A percentile compares a stretch with the other conserved stretches of the same genome.
These are phyloP conservation scores for Kryptolebias marmoratus DNA, from an alignment of 2,113 vertebrate genomes.

Conservation along the genomic window DNA sequence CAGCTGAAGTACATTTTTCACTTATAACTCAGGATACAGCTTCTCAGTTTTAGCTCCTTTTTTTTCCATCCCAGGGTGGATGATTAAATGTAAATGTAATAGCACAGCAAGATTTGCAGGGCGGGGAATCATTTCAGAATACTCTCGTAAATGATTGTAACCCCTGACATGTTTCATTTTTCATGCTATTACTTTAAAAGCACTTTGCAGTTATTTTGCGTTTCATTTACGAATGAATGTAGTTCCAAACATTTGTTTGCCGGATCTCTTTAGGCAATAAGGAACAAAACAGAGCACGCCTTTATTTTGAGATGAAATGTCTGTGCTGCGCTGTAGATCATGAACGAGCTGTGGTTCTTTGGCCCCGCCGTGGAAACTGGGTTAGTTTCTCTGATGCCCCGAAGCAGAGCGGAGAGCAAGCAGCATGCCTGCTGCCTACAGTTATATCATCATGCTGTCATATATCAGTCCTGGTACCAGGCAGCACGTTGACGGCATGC, in stretches of 20 bases:
- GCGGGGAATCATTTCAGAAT: constrained; percentile 28
- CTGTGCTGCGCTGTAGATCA: constrained; percentile 35
- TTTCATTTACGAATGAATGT: constrained; percentile 26
- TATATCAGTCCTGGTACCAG: constrained; percentile 19
- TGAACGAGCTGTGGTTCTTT: constrained; percentile 31
- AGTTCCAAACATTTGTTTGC: constrained; percentile 15
- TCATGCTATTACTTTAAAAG: constrained; percentile 34
- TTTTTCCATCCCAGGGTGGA: background rate
- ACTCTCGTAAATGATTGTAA: constrained; percentile 25
- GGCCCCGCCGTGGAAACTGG: constrained; percentile 66
- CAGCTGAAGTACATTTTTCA: constrained; percentile 6
- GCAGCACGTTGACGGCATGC: background rate
- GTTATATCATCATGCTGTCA: constrained; percentile 65
- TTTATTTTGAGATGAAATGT: constrained; percentile 29
- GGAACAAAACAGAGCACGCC: constrained; percentile 17
- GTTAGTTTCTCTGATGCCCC: constrained; percentile 71
- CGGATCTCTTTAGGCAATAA: constrained; percentile 25
- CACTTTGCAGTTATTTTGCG: background rate
- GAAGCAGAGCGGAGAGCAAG: constrained; percentile 55
- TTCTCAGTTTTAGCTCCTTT: background rate
- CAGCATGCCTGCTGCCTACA: constrained; percentile 70
- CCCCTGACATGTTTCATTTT: constrained; percentile 15
- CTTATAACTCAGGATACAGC: background rate
- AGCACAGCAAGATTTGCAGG: constrained; percentile 8
- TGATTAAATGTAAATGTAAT: constrained; percentile 41